Evolutionary conservation across 2,113 vertebrate genomes (phyloP), one percentile per base, ranked within the genome.

Genomic region (Oryzias javanicus): DNA sequence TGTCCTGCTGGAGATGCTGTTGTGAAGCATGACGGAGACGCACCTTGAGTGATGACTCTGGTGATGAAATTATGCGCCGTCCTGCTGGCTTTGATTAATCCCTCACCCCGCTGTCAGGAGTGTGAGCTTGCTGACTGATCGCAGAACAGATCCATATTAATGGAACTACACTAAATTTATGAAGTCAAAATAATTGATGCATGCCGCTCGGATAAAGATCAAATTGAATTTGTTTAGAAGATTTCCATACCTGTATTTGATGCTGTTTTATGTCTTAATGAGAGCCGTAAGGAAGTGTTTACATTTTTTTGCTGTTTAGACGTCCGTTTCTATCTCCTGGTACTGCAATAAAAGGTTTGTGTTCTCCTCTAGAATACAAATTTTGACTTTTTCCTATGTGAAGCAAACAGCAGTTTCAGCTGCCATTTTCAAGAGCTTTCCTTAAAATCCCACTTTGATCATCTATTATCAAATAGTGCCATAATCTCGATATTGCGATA

Each of bases 31-130:
- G 46, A 56, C 53, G 27, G 42, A 42, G 63, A 25, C 49, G 63
- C 44, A 49, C 46, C 42, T 68, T 80, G 60, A 81, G 64, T 62
- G 67, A 75, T 75, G 67, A 74, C 56, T 81, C 58, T 54, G 18
- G 48, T 72, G 71, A 84, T 80, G 17, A 72, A 76, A 75, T 83
- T 75, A 76, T 72, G 54, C 70, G 70, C 16, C 64, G 53, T 69
- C 71, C 60, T 62, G 67, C 72, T 80, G 79, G 48, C 14, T 76
- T 67, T 81, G 68, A 85, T 85, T 80, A 76, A 82, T 80, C 60
- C 60, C 35, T 76, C 50, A 44, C 67, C 56, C 52, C 50, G 63
- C 57, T 50, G 46, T 71, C 67, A 59, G 74, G 64, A 72, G 40
- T 52, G 49, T 59, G 16, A 27, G 27, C 59, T 67, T 55, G 42